Percentiles rank a stretch among this genome's conserved stretches.
phyloP scores from a whole-genome alignment of 2,888 invertebrate genomes.

The Maniola hyperantus region DNA sequence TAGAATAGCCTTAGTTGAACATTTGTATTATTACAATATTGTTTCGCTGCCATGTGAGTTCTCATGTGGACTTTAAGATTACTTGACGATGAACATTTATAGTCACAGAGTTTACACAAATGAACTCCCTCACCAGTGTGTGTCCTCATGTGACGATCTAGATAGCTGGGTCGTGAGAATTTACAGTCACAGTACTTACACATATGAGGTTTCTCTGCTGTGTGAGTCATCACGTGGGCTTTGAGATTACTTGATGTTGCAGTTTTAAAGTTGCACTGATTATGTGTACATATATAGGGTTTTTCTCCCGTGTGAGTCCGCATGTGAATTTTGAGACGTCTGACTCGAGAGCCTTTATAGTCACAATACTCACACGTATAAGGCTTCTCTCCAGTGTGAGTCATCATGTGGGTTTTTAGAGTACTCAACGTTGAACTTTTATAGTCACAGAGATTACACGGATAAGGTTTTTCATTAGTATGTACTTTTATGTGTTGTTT shows the following conservation, averaged over 20 bases:
- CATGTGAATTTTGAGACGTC: background rate
- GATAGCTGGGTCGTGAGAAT: too few species aligned
- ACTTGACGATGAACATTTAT: too few species aligned
- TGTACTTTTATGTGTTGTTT: background rate
- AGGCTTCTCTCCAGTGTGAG: background rate
- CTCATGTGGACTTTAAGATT: too few species aligned
- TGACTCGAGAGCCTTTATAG: background rate
- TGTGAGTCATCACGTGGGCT: background rate
- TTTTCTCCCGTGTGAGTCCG: background rate
- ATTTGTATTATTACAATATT: too few species aligned
- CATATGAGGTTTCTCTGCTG: background rate
- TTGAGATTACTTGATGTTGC: background rate
- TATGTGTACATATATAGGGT: background rate
- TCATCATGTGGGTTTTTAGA: background rate
- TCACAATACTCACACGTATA: background rate
- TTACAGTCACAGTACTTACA: too few species aligned
- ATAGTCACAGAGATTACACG: background rate
- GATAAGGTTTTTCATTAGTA: background rate
- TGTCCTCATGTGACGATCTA: too few species aligned
- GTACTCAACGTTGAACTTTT: too few species aligned
- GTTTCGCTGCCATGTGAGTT: too few species aligned
- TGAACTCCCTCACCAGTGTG: too few species aligned
- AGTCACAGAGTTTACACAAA: too few species aligned
- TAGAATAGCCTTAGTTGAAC: too few species aligned
- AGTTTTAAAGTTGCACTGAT: background rate